Evolutionary conservation across 2,113 vertebrate genomes (phyloP).

Genomic region (Hydrochoerus hydrochaeris): DNA sequence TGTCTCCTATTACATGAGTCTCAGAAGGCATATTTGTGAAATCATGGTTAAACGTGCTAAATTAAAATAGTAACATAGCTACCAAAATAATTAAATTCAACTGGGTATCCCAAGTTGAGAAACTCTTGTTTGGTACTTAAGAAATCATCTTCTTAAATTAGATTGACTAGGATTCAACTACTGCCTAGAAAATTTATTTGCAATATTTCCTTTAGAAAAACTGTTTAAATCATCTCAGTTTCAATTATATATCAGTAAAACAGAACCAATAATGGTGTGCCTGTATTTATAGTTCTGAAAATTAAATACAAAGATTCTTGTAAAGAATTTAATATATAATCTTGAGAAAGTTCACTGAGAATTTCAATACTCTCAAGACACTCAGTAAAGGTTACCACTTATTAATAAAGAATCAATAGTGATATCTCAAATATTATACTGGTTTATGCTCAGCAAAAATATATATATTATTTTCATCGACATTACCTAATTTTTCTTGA

Average conservation of each 20-base stretch:
- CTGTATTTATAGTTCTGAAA: conserved; percentile 6
- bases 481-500: background rate
- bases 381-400: conserved; percentile 23
- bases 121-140: background rate
- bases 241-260: conserved; percentile 46
- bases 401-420: background rate
- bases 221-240: conserved; percentile 3
- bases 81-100: conserved; percentile 39
- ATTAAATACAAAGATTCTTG: background rate
- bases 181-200: conserved; percentile 34
- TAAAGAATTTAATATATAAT: background rate
- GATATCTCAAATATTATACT: background rate
- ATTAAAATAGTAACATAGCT: conserved; percentile 10
- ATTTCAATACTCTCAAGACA: background rate
- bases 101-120: background rate
- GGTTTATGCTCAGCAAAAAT: background rate
- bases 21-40: background rate
- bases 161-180: conserved; percentile 15
- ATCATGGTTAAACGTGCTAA: background rate
- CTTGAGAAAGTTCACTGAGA: background rate
- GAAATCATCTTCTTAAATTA: conserved; percentile 45
- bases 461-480: background rate
- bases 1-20: background rate
- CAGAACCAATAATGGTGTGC: background rate
- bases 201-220: background rate